A percentile compares a stretch with the other conserved stretches of the same genome.
Conservation (phyloP, 2,113 vertebrate genomes). For the Hassar affinis region DNA sequence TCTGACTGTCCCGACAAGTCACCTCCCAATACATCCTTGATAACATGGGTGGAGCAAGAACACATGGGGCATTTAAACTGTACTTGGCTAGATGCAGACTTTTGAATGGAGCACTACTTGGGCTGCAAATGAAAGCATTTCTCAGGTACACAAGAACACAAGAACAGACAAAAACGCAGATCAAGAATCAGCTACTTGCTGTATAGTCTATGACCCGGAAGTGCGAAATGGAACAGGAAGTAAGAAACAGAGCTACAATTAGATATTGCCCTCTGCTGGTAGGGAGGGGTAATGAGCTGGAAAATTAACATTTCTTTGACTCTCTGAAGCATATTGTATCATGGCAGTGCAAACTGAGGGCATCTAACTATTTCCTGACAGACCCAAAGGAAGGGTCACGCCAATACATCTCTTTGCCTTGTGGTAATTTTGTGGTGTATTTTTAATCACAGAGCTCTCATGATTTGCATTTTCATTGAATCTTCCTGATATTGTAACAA, state of each 20-base stretch:
- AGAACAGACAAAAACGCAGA: too few relatives aligned
- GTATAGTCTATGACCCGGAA: neutral
- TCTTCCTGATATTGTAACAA: neutral
- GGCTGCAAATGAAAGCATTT: too few relatives aligned
- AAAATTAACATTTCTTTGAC: neutral
- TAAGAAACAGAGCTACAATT: neutral
- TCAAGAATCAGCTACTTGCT: too few relatives aligned
- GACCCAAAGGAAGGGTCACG: neutral
- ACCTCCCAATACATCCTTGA: too few relatives aligned
- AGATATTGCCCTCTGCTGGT: neutral
- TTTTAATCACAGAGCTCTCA: neutral
- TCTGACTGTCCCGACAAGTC: too few relatives aligned
- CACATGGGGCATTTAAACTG: too few relatives aligned
- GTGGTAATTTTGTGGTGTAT: conserved; percentile 41
- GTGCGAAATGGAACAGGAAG: neutral
- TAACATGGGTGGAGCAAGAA: too few relatives aligned
- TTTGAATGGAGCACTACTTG: too few relatives aligned
- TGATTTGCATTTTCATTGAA: neutral
- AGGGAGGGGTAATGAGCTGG: neutral
- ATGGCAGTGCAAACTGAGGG: conserved; percentile 42
- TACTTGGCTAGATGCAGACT: too few relatives aligned
- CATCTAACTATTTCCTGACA: conserved; percentile 35
- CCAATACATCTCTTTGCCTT: conserved; percentile 20
- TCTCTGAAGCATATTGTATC: conserved; percentile 25
- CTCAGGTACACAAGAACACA: too few relatives aligned